Conservation (phyloP, 2,888 invertebrate species). For the Doris montereyensis region DNA sequence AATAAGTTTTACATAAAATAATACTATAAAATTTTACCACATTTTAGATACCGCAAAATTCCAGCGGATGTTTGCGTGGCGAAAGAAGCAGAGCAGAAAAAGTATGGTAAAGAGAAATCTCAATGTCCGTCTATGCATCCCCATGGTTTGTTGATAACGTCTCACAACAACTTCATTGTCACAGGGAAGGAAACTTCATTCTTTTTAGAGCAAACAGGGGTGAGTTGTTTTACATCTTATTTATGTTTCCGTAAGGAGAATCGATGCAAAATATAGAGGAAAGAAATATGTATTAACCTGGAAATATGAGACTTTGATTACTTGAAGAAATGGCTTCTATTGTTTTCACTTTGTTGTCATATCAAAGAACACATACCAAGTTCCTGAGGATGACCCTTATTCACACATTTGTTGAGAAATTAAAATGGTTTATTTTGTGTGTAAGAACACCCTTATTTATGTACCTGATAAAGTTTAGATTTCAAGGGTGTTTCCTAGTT, state of each 20-base stretch:
- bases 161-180: conserved; percentile 47
- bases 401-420: too few species aligned
- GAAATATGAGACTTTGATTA: too few species aligned
- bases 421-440: too few species aligned
- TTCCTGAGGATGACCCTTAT: too few species aligned
- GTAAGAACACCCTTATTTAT: too few species aligned
- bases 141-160: conserved; percentile 50
- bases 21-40: background rate
- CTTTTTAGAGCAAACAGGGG: conserved; percentile 57
- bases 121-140: conserved; percentile 60
- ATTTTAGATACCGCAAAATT: conserved; percentile 62
- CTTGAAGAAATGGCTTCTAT: too few species aligned
- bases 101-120: conserved; percentile 47
- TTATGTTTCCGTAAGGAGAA: background rate
- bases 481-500: too few species aligned
- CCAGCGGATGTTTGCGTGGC: conserved; percentile 59
- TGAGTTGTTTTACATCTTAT: conserved; percentile 42
- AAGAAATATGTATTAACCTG: too few species aligned
- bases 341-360: too few species aligned
- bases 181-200: conserved; percentile 51
- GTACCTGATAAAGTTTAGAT: too few species aligned
- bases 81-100: conserved; percentile 44
- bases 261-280: too few species aligned
- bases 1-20: background rate
- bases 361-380: too few species aligned